Conservation (phyloP, 2,888 invertebrate species). For the Lasioglossum zephyrum region DNA sequence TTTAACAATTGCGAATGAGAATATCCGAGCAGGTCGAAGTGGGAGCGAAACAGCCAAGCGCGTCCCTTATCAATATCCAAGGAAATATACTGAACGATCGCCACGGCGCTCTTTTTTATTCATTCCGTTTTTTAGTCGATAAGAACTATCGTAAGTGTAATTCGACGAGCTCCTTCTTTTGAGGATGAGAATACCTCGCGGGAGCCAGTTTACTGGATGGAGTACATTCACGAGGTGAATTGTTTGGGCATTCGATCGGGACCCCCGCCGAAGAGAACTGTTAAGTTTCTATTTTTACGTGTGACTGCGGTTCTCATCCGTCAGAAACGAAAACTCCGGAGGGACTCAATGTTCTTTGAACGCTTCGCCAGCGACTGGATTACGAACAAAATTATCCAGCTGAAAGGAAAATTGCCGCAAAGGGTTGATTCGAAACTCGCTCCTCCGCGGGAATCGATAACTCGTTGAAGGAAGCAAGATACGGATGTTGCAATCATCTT, state of each 20-base stretch:
- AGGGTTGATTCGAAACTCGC: background rate
- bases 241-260: slow-evolving; percentile 33
- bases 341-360: background rate
- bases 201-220: slow-evolving; percentile 2
- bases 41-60: no score
- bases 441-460: background rate
- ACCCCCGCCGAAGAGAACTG: slow-evolving; percentile 39
- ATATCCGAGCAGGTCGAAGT: background rate
- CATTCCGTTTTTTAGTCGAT: background rate
- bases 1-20: background rate
- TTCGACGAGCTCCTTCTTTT: background rate
- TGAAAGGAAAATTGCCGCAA: background rate
- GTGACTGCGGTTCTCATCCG: slow-evolving; percentile 22
- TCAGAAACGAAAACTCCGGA: background rate
- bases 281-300: slow-evolving; percentile 56
- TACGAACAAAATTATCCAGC: background rate
- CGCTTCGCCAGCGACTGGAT: background rate
- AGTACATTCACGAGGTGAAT: slow-evolving; percentile 14
- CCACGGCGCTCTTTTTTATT: background rate
- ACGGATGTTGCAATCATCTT: slow-evolving; percentile 1
- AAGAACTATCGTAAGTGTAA: background rate
- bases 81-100: background rate
- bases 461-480: background rate
- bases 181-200: background rate
- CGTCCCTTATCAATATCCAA: slow-evolving; percentile 11